phyloP scores from a whole-genome alignment of 2,113 vertebrate genomes.

The Notothenia coriiceps region DNA sequence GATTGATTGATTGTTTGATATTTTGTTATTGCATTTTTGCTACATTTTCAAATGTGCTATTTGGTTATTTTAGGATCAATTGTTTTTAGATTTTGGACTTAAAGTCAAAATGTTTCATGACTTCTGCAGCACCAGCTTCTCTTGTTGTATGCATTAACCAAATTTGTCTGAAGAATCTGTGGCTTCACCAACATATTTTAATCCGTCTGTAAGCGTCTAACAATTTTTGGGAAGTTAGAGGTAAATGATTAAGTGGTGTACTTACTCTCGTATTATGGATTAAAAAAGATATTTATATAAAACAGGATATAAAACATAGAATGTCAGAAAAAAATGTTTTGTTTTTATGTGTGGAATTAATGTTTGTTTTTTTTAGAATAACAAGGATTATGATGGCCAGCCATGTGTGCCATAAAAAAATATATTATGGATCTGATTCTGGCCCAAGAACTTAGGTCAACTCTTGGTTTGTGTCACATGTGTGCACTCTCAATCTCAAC shows the following conservation, averaged over 20 bases:
- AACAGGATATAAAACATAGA: too few species aligned
- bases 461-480: not conserved
- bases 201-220: not conserved
- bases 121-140: not conserved
- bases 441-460: not conserved
- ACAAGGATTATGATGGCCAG: not conserved
- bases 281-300: not conserved
- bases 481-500: not conserved
- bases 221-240: too few species aligned
- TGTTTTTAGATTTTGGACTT: not conserved
- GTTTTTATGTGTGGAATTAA: not conserved
- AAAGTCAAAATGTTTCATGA: not conserved
- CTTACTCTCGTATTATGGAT: not conserved
- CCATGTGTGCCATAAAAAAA: not conserved
- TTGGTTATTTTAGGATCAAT: conserved; percentile 6
- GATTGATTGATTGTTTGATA: too few species aligned
- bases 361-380: not conserved
- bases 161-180: not conserved
- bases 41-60: not conserved
- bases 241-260: not conserved
- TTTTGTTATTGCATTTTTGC: not conserved
- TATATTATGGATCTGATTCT: not conserved
- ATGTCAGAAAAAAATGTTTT: too few species aligned
- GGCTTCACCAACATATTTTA: not conserved
- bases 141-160: not conserved